Conservation (phyloP, 1,140 invertebrate species). For the Spodoptera litura region DNA sequence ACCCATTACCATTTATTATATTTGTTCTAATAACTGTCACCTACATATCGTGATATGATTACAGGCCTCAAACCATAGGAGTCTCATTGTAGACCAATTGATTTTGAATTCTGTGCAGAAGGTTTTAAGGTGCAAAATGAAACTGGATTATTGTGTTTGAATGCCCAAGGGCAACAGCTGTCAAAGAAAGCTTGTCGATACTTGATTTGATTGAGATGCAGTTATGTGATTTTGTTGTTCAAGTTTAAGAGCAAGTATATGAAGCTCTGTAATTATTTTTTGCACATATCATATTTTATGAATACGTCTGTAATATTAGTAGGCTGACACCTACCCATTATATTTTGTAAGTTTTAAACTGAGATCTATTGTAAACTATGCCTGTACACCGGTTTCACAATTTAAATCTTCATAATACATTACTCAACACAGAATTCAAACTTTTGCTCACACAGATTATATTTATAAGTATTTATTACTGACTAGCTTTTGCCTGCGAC, state of each 20-base stretch:
- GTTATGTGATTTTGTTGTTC: slow-evolving; percentile 7
- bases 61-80: not conserved
- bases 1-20: slow-evolving; percentile 3
- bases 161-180: not conserved
- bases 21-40: slow-evolving; percentile 15
- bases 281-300: not conserved
- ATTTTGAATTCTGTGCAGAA: not conserved
- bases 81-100: not conserved
- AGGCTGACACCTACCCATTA: not conserved
- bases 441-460: no score
- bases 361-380: no score
- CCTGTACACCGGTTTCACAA: no score
- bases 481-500: no score
- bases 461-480: no score
- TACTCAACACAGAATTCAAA: no score
- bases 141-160: not conserved
- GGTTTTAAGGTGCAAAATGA: not conserved
- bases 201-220: not conserved
- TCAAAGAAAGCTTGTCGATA: slow-evolving; percentile 13
- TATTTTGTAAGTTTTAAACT: no score
- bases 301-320: not conserved
- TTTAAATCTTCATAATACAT: no score
- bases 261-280: no score
- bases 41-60: not conserved
- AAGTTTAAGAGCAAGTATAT: not conserved